Conservation (phyloP, 2,797 vertebrate species). For the Argyrosomus regius region DNA sequence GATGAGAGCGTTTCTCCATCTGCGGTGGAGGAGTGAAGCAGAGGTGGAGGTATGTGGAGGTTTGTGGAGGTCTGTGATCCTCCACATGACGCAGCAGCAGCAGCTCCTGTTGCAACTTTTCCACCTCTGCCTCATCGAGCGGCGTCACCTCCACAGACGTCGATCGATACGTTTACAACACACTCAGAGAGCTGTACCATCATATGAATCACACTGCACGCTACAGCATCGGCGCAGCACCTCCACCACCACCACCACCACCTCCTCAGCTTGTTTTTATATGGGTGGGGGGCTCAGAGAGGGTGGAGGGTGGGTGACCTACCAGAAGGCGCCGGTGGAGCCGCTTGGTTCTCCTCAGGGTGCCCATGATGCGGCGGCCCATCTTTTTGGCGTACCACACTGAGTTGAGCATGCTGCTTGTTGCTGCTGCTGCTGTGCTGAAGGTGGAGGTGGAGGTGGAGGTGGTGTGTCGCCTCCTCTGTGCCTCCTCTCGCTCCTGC, state of each 20-base stretch:
- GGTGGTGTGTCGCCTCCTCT: conserved; percentile 53
- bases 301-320: conserved; percentile 70
- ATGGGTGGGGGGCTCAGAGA: background rate
- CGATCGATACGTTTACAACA: conserved; percentile 9
- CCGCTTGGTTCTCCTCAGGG: conserved; percentile 86
- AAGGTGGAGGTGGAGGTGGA: conserved; percentile 25
- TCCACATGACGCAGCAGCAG: conserved; percentile 45
- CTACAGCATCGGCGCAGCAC: conserved; percentile 24
- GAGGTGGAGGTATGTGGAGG: conserved; percentile 35
- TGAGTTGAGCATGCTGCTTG: conserved; percentile 87
- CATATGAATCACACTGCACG: conserved; percentile 4
- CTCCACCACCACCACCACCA: conserved; percentile 8
- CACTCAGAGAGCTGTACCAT: background rate
- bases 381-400: conserved; percentile 90
- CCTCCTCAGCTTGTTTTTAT: conserved; percentile 36
- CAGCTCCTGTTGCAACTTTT: conserved; percentile 50
- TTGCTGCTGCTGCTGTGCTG: conserved; percentile 44
- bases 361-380: conserved; percentile 89
- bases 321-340: conserved; percentile 89
- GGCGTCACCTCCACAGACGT: conserved; percentile 18
- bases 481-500: conserved; percentile 61
- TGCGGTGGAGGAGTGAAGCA: background rate
- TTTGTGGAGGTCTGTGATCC: background rate
- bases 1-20: conserved; percentile 21
- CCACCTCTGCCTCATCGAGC: conserved; percentile 48